Evolutionary conservation across 2,797 vertebrate genomes (phyloP).

Genomic region (Buceros bicornis): DNA sequence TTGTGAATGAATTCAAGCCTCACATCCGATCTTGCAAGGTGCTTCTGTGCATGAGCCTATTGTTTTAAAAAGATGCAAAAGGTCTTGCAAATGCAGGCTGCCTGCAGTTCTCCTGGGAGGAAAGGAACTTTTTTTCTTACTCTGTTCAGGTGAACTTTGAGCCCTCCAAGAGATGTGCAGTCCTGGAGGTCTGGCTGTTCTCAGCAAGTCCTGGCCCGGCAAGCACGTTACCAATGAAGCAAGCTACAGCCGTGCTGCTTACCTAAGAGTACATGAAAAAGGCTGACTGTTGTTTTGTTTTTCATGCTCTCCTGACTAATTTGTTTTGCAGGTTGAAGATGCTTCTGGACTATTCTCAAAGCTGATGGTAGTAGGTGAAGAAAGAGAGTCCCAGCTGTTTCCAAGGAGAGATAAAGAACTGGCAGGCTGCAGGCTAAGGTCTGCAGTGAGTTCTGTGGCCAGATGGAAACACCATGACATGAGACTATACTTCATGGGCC

Average conservation of each 20-base stretch:
- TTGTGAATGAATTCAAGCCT: not conserved
- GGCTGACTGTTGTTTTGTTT: not conserved
- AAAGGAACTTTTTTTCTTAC: not conserved
- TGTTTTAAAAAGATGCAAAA: not conserved
- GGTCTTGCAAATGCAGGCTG: not conserved
- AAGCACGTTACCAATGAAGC: not conserved
- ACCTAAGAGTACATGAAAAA: not conserved
- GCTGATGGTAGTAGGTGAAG: conserved; percentile 77
- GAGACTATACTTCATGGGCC: not conserved
- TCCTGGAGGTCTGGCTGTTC: not conserved
- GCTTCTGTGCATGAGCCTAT: not conserved
- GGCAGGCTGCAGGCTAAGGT: not conserved
- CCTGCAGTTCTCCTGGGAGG: not conserved
- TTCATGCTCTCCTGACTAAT: not conserved
- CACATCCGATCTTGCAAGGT: not conserved
- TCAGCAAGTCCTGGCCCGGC: not conserved
- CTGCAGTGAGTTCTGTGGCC: not conserved
- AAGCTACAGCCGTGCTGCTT: not conserved
- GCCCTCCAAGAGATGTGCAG: not conserved
- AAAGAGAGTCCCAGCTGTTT: conserved; percentile 63
- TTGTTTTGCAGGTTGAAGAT: conserved; percentile 82
- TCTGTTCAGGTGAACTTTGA: not conserved
- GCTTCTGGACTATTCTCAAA: conserved; percentile 84
- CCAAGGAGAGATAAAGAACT: conserved; percentile 65
- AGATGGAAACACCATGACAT: not conserved